Base-by-base conservation (phyloP, 2,113 vertebrate species). In the Thalassoma bifasciatum region DNA sequence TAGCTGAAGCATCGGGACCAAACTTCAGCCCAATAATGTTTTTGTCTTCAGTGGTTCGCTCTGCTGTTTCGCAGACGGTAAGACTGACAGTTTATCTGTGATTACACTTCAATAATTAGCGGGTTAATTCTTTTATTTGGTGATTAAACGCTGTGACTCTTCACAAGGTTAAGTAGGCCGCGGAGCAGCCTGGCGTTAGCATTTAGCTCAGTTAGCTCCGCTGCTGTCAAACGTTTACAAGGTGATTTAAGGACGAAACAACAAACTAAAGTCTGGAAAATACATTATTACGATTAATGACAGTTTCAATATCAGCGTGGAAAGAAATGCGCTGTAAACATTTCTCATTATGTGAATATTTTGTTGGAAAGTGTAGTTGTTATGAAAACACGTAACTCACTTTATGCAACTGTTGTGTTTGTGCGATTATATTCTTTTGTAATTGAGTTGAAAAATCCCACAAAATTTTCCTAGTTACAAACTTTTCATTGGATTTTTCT, bases 101-200 rank as follows among this genome's bases (percentile, higher is more conserved):
- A 10, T 21, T 72, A 16, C 36, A 19, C 1, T 14, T 11, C 3
- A 14, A 21, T 1, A 2, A 62, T 5, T n/a, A 0, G n/a, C 11
- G 10, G 4, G 5, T 2, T 0, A 10, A 14, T 21, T 4, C 0
- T 2, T 5, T 46, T 0, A 50, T 22, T 56, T 22, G 30, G 2
- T 56, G 26, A 12, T 10, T 34, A 72, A 62, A 30, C 1, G 26
- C n/a, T 1, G 11, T 92, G 93, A 92, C 92, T 91, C 68, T 42
- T 88, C 38, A 86, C 93, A 94, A 94, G 93, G 93, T 60, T 93
- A 93, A 72, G 75, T 51, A 42, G 85, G 85, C 86, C 84, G 77
- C 79, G 73, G 16, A 71, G 70, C 81, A 68, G 58, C 11, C 13
- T 67, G 37, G n/a, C 24, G 23, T 60, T 86, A 87, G 81, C 86